Base-by-base conservation (phyloP, 2,797 vertebrate genomes). In the Sebastes nivosus region DNA sequence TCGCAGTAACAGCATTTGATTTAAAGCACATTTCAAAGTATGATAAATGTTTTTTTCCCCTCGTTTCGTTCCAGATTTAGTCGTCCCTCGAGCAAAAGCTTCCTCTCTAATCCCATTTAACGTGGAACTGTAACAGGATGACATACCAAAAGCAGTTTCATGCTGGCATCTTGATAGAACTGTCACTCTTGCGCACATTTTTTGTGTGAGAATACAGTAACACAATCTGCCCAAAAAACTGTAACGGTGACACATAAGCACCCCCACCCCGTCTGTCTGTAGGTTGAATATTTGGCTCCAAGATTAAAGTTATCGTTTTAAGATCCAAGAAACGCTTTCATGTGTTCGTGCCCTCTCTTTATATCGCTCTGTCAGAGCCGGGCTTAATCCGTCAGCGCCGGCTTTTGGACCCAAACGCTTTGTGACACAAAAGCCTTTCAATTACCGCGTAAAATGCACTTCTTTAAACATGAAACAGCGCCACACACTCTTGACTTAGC, bases 371-470 rank as follows among this genome's bases (percentile, higher is more conserved):
- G 82, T 85, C 60, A 54, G 80, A 87, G 77, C 77, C 61, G 6
- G 60, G n/a, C 46, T 85, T 85, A 81, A 87, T 82, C 85, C 69
- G 42, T 68, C 69, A 79, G 81, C 10, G 6, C 57, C 1, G 59
- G 76, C 42, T 84, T 79, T 20, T 81, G 81, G 79, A 79, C 67
- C 67, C 59, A 79, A 80, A 90, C 67, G 66, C 72, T 81, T 71
- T 60, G 84, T 69, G 82, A 84, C 75, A 84, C 85, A 66, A 91
- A 90, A 88, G 79, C 77, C 58, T 86, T 87, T 89, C 67, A 72
- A 72, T 88, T 81, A 80, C 50, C 50, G 34, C 9, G 12, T 68
- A 86, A 69, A 89, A 87, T 34, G 55, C 50, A 59, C 29, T 38
- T 72, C 79, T 84, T 77, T 58, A 67, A 11, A 81, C 77, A 86